These are phyloP conservation scores for Acanthosepion lycidas DNA, from an alignment of 2,888 invertebrate genomes.

Conservation along the genomic window DNA sequence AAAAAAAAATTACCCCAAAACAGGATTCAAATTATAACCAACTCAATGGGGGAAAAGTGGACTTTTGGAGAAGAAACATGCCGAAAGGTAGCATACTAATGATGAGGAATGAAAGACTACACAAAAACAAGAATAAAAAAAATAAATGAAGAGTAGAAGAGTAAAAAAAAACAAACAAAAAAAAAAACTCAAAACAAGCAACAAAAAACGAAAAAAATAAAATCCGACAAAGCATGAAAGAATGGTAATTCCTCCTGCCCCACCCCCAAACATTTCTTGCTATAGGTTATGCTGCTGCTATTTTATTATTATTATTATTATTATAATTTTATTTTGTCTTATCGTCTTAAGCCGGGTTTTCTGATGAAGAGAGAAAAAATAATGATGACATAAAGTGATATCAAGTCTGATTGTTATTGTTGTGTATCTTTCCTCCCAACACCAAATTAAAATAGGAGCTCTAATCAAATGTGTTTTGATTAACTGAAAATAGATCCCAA, in stretches of 20 bases:
- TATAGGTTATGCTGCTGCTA: neutral
- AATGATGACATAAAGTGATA: constrained; percentile 1
- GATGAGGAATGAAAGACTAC: neutral
- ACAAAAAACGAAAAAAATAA: neutral
- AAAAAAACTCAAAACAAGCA: neutral
- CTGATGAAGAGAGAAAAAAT: constrained; percentile 1
- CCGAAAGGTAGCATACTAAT: neutral
- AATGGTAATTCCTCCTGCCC: neutral
- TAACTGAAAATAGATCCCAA: constrained; percentile 20
- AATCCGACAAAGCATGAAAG: neutral
- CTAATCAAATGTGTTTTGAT: constrained; percentile 33
- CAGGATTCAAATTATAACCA: neutral
- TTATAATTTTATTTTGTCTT: neutral
- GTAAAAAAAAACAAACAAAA: too few species aligned
- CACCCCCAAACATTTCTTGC: neutral
- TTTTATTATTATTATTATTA: neutral
- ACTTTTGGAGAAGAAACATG: neutral
- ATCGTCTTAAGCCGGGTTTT: constrained; percentile 8
- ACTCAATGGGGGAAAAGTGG: neutral
- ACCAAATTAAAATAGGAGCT: constrained; percentile 9
- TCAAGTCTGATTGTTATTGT: neutral
- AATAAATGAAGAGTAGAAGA: neutral
- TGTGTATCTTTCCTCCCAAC: neutral
- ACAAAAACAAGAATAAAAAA: too few species aligned
- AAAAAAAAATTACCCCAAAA: neutral